Percentiles rank a stretch among this genome's conserved stretches.
Conservation (phyloP, 2,888 invertebrate genomes). For the Argyra leucocephala region DNA sequence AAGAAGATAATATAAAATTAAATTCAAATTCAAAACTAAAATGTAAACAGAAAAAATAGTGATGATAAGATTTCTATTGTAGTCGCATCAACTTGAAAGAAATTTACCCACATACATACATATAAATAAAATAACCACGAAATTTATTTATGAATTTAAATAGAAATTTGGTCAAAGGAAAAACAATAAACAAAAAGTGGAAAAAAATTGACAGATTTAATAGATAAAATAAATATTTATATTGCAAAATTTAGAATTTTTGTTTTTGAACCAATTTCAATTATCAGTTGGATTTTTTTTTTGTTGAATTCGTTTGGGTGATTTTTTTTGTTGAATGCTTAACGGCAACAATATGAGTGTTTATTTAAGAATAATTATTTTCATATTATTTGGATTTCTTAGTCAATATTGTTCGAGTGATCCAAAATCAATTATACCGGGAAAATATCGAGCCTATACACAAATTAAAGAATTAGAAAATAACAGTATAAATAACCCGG, state of each 20-base stretch:
- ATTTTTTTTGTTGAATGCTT: background rate
- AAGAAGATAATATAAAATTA: too few relatives aligned
- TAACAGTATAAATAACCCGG: slow-evolving; percentile 37
- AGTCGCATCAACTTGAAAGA: too few relatives aligned
- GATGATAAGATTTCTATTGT: too few relatives aligned
- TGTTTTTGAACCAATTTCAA: too few relatives aligned
- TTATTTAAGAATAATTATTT: background rate
- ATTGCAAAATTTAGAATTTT: too few relatives aligned
- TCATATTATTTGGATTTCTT: background rate
- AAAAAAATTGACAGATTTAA: too few relatives aligned
- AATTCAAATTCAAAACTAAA: too few relatives aligned
- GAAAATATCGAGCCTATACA: slow-evolving; percentile 37
- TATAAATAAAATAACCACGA: too few relatives aligned
- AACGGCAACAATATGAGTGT: background rate
- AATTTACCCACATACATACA: too few relatives aligned
- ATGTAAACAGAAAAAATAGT: too few relatives aligned
- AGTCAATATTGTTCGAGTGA: background rate
- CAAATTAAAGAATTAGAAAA: slow-evolving; percentile 27
- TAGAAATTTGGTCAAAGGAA: background rate
- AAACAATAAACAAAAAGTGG: background rate
- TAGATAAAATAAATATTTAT: too few relatives aligned
- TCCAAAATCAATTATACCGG: slow-evolving; percentile 29
- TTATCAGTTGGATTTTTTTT: background rate
- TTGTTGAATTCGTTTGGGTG: background rate
- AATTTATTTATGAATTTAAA: too few relatives aligned